Evolutionary conservation across 1,140 invertebrate genomes (phyloP).

Genomic region (Lamellibrachia luymesi): DNA sequence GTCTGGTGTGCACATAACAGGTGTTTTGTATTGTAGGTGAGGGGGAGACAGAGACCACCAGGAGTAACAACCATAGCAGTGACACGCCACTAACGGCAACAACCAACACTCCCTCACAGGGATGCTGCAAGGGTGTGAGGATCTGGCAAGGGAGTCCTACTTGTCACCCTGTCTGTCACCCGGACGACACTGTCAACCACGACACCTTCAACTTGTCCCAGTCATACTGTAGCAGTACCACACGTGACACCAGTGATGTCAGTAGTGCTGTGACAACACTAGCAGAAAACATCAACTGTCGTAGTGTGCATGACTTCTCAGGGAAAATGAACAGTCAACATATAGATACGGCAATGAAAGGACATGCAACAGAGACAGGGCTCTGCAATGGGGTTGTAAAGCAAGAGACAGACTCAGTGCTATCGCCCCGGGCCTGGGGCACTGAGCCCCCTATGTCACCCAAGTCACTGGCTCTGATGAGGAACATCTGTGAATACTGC

Average conservation of each 20-base stretch:
- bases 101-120: not conserved
- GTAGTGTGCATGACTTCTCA: not conserved
- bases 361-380: not conserved
- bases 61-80: not conserved
- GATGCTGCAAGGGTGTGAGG: not conserved
- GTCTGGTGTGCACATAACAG: not conserved
- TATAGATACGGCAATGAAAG: not conserved
- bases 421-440: not conserved
- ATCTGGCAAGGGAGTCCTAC: not conserved
- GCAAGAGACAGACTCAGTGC: not conserved
- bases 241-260: not conserved
- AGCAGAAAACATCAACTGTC: not conserved
- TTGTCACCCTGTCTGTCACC: not conserved
- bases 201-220: not conserved
- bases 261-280: not conserved
- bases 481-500: slow-evolving; percentile 45
- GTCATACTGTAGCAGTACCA: not conserved
- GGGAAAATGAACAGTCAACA: too few species aligned
- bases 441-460: not conserved
- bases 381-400: not conserved
- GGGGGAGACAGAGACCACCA: not conserved
- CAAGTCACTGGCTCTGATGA: not conserved
- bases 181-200: not conserved
- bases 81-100: not conserved
- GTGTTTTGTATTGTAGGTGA: not conserved